Conservation (phyloP, 2,888 invertebrate genomes). For the Pammene aurita region DNA sequence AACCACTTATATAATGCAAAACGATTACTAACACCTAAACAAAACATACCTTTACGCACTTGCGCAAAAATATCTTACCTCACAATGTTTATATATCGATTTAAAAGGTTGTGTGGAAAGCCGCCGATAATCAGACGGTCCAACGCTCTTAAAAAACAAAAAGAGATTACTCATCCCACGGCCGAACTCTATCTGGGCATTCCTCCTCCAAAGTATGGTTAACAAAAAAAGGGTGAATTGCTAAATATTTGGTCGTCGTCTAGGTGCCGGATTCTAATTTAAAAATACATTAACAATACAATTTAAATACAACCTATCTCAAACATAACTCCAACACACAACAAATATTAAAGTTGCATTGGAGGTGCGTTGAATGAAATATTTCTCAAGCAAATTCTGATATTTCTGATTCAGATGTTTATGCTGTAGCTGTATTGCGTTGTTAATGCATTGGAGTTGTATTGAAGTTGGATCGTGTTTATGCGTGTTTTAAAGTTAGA, state of each 20-base stretch:
- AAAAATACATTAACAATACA: no score
- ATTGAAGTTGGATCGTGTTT: no score
- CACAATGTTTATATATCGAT: slow-evolving; percentile 50
- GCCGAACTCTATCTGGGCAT: slow-evolving; percentile 80
- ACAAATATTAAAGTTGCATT: no score
- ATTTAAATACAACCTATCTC: no score
- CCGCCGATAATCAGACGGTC: slow-evolving; percentile 70
- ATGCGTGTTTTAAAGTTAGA: no score
- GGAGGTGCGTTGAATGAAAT: no score
- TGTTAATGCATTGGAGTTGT: no score
- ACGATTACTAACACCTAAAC: slow-evolving; percentile 8
- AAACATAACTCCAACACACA: no score
- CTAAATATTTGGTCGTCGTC: background rate
- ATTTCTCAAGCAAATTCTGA: no score
- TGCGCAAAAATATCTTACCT: slow-evolving; percentile 44
- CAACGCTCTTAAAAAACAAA: slow-evolving; percentile 77
- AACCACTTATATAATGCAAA: background rate
- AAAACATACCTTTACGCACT: slow-evolving; percentile 36
- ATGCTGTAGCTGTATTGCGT: no score
- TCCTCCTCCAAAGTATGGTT: slow-evolving; percentile 72
- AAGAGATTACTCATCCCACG: slow-evolving; percentile 81
- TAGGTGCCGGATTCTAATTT: no score
- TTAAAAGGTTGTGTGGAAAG: slow-evolving; percentile 59
- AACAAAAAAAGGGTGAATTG: slow-evolving; percentile 51
- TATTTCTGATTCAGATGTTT: no score